These are phyloP conservation scores for Pangasius sanitwongsei DNA, from an alignment of 2,797 vertebrate species.

Conservation along the genomic window DNA sequence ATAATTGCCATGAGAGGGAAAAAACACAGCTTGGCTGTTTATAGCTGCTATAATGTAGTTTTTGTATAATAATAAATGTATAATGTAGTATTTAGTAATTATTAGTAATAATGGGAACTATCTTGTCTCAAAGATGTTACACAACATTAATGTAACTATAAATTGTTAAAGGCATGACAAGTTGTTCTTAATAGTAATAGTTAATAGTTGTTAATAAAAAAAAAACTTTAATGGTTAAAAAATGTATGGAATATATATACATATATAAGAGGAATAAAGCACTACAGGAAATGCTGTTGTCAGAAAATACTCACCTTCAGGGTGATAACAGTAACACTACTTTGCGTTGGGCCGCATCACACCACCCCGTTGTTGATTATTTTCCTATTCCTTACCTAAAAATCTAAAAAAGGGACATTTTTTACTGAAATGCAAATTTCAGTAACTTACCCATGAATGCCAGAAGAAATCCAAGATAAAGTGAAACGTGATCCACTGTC, in stretches of 20 bases:
- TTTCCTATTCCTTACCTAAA: background rate
- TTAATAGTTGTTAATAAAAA: no score
- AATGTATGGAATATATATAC: background rate
- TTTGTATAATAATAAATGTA: no score
- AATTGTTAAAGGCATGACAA: background rate
- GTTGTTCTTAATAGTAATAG: no score
- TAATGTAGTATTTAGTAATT: no score
- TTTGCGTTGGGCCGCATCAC: background rate
- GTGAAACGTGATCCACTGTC: background rate
- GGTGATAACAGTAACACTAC: background rate
- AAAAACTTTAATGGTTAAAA: background rate
- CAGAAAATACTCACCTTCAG: background rate
- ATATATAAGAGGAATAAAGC: background rate
- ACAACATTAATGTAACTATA: background rate
- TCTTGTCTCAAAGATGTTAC: background rate
- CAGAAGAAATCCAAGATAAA: background rate
- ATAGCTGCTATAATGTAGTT: background rate
- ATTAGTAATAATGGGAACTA: background rate
- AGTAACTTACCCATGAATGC: background rate
- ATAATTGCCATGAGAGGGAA: background rate
- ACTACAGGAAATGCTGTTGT: background rate
- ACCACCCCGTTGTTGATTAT: background rate
- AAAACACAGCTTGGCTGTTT: background rate
- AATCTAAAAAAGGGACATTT: background rate
- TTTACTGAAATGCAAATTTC: background rate